These are phyloP conservation scores for Portevinia maculata DNA, from an alignment of 2,888 invertebrate species.

Conservation along the genomic window DNA sequence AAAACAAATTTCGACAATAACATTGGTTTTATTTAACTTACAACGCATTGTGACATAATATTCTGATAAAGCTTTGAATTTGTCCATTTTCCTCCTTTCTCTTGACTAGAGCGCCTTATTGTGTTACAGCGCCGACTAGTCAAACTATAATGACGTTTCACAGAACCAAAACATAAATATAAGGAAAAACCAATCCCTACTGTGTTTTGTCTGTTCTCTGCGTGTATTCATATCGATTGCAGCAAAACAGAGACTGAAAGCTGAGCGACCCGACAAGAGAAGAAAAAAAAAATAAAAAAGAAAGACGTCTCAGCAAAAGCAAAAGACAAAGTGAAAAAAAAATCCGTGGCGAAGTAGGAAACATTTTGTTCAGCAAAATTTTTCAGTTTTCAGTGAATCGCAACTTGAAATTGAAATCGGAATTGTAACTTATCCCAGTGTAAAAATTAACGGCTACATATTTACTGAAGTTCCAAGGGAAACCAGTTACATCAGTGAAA, in stretches of 20 bases:
- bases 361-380: slow-evolving; percentile 59
- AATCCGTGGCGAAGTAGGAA: slow-evolving; percentile 59
- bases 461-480: slow-evolving; percentile 41
- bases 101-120: not conserved
- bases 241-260: slow-evolving; percentile 58
- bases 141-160: slow-evolving; percentile 45
- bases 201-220: slow-evolving; percentile 17
- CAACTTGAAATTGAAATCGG: slow-evolving; percentile 19
- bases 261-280: slow-evolving; percentile 48
- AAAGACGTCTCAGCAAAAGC: slow-evolving; percentile 45
- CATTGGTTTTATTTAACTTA: too few relatives aligned
- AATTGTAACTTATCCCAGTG: slow-evolving; percentile 31
- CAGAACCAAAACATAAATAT: slow-evolving; percentile 35
- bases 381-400: slow-evolving; percentile 41
- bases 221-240: slow-evolving; percentile 70
- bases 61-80: not conserved
- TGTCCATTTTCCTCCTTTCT: not conserved
- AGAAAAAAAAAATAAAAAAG: slow-evolving; percentile 3
- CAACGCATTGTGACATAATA: too few relatives aligned
- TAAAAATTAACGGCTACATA: slow-evolving; percentile 23
- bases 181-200: slow-evolving; percentile 36
- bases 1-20: too few relatives aligned
- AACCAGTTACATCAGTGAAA: slow-evolving; percentile 71
- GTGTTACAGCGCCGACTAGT: not conserved
- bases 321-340: slow-evolving; percentile 37